Conservation (phyloP, 2,113 vertebrate species). For the Tachuris rubrigastra region DNA sequence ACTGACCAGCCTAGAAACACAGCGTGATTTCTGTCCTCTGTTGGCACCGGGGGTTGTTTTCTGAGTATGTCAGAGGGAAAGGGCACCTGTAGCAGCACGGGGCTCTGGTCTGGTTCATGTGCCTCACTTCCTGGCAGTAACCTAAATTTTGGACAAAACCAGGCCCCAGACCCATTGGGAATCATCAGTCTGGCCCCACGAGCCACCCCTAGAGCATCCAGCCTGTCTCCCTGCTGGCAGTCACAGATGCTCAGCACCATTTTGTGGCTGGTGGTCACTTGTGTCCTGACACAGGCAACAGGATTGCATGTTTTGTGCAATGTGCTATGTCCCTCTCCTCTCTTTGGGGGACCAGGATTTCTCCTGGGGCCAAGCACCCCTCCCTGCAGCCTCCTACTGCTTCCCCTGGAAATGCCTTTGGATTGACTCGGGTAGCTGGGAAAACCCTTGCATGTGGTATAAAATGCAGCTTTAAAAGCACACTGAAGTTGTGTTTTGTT, state of each 20-base stretch:
- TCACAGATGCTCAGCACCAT: accelerated
- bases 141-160: not conserved
- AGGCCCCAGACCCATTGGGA: not conserved
- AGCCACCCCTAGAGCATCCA: not conserved
- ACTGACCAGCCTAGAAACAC: not conserved
- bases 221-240: not conserved
- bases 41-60: not conserved
- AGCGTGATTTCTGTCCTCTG: not conserved
- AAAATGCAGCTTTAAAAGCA: not conserved
- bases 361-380: not conserved
- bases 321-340: not conserved
- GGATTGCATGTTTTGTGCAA: not conserved
- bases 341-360: not conserved
- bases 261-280: not conserved
- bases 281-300: not conserved
- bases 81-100: accelerated
- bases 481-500: not conserved
- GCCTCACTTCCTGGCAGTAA: not conserved
- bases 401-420: not conserved
- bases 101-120: not conserved
- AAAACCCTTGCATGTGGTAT: not conserved
- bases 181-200: not conserved
- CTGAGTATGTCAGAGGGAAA: not conserved
- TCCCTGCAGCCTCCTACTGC: not conserved
- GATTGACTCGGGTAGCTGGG: not conserved